Evolutionary conservation across 2,888 invertebrate genomes (phyloP).

Genomic region (Athripsodes cinereus): DNA sequence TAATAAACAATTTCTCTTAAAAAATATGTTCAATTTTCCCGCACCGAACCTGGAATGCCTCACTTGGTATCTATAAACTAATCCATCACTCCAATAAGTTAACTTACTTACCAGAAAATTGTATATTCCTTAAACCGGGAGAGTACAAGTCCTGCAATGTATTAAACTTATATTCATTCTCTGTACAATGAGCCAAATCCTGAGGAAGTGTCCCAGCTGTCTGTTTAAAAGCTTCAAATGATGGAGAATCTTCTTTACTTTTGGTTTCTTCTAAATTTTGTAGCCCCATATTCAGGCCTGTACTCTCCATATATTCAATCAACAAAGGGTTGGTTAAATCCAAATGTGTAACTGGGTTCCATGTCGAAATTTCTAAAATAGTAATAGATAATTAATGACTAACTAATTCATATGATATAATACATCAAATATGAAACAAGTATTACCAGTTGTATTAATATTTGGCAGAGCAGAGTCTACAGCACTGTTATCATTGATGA

Average conservation of each 20-base stretch:
- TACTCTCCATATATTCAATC: slow-evolving; percentile 13
- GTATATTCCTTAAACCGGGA: slow-evolving; percentile 20
- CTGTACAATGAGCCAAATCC: neutral
- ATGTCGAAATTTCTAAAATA: no score
- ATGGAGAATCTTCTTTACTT: slow-evolving; percentile 8
- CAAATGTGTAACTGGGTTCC: no score
- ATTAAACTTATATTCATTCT: neutral
- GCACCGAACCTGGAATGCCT: no score
- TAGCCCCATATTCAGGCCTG: slow-evolving; percentile 20
- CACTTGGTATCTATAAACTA: no score
- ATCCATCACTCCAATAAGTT: no score
- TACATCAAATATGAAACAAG: no score
- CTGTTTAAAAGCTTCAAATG: slow-evolving; percentile 18
- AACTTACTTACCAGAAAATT: slow-evolving; percentile 21
- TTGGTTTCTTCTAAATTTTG: slow-evolving; percentile 5
- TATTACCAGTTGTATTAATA: no score
- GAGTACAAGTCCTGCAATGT: neutral
- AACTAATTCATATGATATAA: no score
- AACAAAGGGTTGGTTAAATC: neutral
- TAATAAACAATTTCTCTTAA: no score
- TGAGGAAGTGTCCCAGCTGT: slow-evolving; percentile 7
- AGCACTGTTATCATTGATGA: neutral
- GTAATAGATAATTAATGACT: no score
- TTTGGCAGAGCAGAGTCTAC: neutral
- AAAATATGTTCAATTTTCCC: no score